Percentiles rank a stretch among this genome's conserved stretches.
These are phyloP conservation scores for Andrena flavipes DNA, from an alignment of 2,888 invertebrate genomes.

Conservation along the genomic window DNA sequence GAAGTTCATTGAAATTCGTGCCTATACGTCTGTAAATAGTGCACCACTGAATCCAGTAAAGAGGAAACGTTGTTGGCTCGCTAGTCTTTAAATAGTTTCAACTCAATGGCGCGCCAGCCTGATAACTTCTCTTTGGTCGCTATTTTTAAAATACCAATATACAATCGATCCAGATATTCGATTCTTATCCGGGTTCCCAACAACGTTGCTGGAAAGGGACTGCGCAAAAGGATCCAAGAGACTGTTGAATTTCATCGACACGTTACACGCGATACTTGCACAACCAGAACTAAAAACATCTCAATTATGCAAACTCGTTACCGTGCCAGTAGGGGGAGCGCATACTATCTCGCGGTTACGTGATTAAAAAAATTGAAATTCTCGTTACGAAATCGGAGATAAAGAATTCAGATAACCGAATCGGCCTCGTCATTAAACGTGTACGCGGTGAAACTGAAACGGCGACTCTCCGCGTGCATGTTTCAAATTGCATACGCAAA, in stretches of 20 bases:
- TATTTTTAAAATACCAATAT: too few species aligned
- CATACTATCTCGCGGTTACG: background rate
- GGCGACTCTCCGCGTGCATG: background rate
- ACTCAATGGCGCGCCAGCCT: too few species aligned
- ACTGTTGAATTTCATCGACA: constrained; percentile 19
- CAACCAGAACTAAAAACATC: constrained; percentile 4
- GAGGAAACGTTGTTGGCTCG: too few species aligned
- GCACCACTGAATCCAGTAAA: too few species aligned
- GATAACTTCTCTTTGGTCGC: too few species aligned
- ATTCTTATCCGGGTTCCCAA: too few species aligned
- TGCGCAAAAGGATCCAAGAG: too few species aligned
- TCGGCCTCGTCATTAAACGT: constrained; percentile 8
- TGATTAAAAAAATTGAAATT: constrained; percentile 9
- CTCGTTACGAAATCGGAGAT: background rate
- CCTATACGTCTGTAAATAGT: too few species aligned
- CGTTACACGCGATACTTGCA: background rate
- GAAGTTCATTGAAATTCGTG: background rate
- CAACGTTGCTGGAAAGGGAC: too few species aligned
- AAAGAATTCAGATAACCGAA: constrained; percentile 3
- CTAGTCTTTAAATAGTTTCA: too few species aligned
- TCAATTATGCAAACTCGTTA: constrained; percentile 25
- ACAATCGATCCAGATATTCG: too few species aligned
- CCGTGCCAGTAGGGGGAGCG: background rate
- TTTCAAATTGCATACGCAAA: background rate
- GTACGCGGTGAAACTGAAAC: background rate